Conservation (phyloP, 1,140 invertebrate genomes). For the Papilio dardanus region DNA sequence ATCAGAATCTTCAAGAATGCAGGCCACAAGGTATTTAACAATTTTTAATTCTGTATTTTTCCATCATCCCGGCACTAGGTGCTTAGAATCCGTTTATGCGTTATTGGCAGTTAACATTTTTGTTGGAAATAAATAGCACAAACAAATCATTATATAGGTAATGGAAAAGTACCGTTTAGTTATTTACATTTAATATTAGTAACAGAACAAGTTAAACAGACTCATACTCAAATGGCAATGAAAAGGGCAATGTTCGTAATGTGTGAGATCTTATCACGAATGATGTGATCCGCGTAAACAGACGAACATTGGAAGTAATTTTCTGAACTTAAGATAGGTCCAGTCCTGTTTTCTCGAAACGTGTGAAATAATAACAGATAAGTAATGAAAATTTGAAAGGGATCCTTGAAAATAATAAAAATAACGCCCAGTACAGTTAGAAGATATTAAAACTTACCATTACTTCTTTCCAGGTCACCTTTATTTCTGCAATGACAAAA, state of each 20-base stretch:
- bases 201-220: neutral
- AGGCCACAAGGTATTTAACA: conserved; percentile 36
- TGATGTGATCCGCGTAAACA: neutral
- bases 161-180: neutral
- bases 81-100: too few relatives aligned
- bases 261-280: neutral
- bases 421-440: too few relatives aligned
- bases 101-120: too few relatives aligned
- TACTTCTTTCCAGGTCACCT: conserved; percentile 35
- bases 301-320: too few relatives aligned
- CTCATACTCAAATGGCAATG: neutral
- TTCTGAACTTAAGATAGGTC: too few relatives aligned
- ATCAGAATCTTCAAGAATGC: conserved; percentile 33
- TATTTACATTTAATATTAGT: neutral
- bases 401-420: too few relatives aligned
- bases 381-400: too few relatives aligned
- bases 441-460: neutral
- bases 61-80: neutral
- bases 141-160: too few relatives aligned
- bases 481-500: conserved; percentile 35
- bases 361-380: too few relatives aligned
- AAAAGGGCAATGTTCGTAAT: neutral
- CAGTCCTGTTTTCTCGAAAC: too few relatives aligned
- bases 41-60: neutral
- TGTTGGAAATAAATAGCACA: too few relatives aligned